Evolutionary conservation across 37 sponge, comb jelly and placozoan genomes (phyloP), one percentile per base, ranked within the genome.

Genomic region (Beroe forskalii): DNA sequence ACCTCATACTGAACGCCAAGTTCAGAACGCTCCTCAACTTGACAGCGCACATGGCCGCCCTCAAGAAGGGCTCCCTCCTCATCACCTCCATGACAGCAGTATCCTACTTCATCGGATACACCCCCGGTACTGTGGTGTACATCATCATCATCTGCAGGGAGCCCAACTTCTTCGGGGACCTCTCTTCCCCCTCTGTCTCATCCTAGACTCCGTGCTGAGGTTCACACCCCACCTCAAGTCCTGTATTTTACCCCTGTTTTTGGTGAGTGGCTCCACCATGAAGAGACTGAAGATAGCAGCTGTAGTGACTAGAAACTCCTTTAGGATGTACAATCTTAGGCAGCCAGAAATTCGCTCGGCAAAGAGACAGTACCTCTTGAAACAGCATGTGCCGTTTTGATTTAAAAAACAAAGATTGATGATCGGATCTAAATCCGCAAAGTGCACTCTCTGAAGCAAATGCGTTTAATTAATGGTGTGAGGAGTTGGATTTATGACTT

Each of bases 171-270:
- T 23, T 43, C 1, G 12, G 30, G 0, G 27, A 80, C 35, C 8
- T 80, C 8, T 6, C 39, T 23, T 27, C 14, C 86, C 86, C 44
- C 42, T 42, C 86, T 28, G 0, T 0, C n/a, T 80, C 48, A n/a
- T 17, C 44, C 55, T 80, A n/a, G 86, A 80, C 30, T 80, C n/a
- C 31, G 28, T 44, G 1, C 25, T 80, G 17, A 39, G 55, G 55
- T 44, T 80, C 55, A 44, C 42, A 30, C 55, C 55, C 55, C 86
- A 80, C 42, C 86, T 80, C 55, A 40, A 80, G 27, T 41, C 86
- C 1, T 80, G 86, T 25, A 1, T 80, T 4, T 0, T 80, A 0
- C 86, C 86, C n/a, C 30, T 80, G 48, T 80, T 41, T 80, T 48
- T 80, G 3, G 86, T 80, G 55, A 80, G 86, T 33, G 72, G 72